Percentiles rank a stretch among this genome's conserved stretches.
Conservation (phyloP, 2,888 invertebrate species). For the Stenichneumon culpator region DNA sequence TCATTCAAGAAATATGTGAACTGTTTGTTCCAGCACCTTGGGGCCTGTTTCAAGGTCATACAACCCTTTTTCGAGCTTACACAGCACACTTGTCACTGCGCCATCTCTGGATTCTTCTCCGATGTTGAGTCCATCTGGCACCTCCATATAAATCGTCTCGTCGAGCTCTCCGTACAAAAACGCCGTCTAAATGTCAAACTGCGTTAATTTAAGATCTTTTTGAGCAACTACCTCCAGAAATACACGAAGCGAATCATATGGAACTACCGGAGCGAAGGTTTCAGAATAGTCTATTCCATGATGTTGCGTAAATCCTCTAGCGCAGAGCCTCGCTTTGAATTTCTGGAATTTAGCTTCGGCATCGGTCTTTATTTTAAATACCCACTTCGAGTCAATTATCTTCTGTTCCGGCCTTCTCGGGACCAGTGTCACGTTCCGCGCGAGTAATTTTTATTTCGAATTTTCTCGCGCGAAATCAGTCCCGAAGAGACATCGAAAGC, state of each 20-base stretch:
- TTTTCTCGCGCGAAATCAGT: no score
- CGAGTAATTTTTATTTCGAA: no score
- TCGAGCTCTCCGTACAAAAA: background rate
- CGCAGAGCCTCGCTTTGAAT: constrained; percentile 52
- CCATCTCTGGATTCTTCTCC: background rate
- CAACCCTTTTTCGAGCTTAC: background rate
- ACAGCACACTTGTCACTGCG: background rate
- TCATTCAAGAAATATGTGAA: constrained; percentile 18
- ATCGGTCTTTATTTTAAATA: background rate
- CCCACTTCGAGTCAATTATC: no score
- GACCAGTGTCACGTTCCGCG: no score
- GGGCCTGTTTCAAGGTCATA: background rate
- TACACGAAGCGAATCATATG: background rate
- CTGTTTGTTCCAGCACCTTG: constrained; percentile 42
- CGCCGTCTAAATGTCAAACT: background rate
- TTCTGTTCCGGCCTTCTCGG: no score
- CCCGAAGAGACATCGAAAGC: no score
- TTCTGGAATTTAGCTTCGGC: background rate
- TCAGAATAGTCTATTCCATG: constrained; percentile 5
- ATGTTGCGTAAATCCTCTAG: constrained; percentile 25
- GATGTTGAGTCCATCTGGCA: background rate
- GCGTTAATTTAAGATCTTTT: background rate
- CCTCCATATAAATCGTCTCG: background rate
- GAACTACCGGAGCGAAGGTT: background rate
- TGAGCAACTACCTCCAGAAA: background rate